Percentiles rank a stretch among this genome's conserved stretches.
Conservation (phyloP, 2,888 invertebrate species). For the Troilus luridus region DNA sequence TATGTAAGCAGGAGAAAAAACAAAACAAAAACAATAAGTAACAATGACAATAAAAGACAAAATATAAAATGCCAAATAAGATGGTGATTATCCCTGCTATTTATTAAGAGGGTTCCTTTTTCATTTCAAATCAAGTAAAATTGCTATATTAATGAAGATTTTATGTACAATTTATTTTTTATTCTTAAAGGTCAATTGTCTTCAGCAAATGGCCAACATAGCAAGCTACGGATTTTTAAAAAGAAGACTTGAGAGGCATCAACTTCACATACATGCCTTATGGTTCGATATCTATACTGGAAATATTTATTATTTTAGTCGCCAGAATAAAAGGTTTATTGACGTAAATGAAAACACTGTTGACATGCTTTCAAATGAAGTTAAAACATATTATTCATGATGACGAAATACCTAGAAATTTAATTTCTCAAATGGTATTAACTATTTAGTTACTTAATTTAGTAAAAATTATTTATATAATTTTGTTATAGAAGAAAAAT, state of each 20-base stretch:
- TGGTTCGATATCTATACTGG: conserved; percentile 99
- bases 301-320: conserved; percentile 94
- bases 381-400: conserved; percentile 84
- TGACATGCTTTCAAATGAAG: conserved; percentile 81
- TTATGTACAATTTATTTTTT: conserved; percentile 12
- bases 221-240: conserved; percentile 93
- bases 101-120: too few species aligned
- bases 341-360: conserved; percentile 88
- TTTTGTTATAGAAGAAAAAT: not conserved
- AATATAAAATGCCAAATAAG: too few species aligned
- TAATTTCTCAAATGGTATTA: not conserved
- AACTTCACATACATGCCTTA: conserved; percentile 91
- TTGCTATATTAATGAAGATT: too few species aligned
- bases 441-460: not conserved
- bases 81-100: too few species aligned
- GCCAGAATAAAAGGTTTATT: conserved; percentile 87
- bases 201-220: conserved; percentile 93
- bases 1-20: too few species aligned
- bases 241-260: conserved; percentile 82
- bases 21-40: too few species aligned
- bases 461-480: not conserved
- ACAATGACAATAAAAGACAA: too few species aligned
- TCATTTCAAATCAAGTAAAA: too few species aligned
- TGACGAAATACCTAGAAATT: not conserved
- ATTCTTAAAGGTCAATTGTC: conserved; percentile 81